phyloP scores from a whole-genome alignment of 2,797 vertebrate genomes.

The Bovichtus variegatus region DNA sequence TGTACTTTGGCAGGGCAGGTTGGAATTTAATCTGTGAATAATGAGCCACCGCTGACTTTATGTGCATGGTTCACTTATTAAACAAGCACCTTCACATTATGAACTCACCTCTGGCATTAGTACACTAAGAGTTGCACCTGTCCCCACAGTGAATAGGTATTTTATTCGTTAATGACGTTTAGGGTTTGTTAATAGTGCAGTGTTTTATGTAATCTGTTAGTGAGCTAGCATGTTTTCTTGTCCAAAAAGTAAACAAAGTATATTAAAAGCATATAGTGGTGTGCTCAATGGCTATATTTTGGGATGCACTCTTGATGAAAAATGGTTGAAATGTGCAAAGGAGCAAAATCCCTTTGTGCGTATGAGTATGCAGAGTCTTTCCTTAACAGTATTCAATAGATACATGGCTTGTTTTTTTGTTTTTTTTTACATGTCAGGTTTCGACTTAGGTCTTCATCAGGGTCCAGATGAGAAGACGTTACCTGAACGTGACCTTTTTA shows the following conservation, averaged over 20 bases:
- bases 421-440: not conserved
- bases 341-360: not conserved
- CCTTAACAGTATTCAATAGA: no score
- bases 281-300: no score
- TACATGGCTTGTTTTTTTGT: not conserved
- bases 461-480: not conserved
- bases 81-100: constrained; percentile 7
- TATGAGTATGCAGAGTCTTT: no score
- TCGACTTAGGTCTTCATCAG: not conserved
- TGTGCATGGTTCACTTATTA: constrained; percentile 8
- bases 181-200: not conserved
- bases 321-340: not conserved
- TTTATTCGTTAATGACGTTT: not conserved
- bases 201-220: no score
- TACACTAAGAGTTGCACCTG: no score
- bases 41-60: constrained; percentile 23
- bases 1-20: constrained; percentile 35
- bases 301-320: not conserved
- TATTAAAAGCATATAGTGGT: no score
- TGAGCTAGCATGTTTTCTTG: no score
- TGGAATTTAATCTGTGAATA: constrained; percentile 13
- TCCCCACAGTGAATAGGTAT: no score
- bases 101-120: not conserved
- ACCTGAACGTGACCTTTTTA: no score
- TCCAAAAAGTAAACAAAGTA: no score